Base-by-base conservation (phyloP, 2,888 invertebrate genomes). In the Aphodius granarius region DNA sequence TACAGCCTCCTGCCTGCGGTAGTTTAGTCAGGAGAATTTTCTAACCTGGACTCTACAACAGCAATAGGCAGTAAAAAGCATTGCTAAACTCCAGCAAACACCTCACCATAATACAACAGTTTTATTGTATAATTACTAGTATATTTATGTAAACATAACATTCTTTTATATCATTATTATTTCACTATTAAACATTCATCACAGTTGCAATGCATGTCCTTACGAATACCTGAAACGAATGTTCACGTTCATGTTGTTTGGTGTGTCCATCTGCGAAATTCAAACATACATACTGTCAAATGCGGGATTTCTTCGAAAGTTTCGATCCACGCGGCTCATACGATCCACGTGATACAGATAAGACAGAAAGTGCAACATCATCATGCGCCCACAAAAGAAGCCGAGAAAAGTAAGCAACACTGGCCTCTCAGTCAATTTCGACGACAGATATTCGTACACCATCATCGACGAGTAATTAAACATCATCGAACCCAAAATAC, bases 341-440 rank as follows among this genome's bases (percentile, higher is more conserved):
- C 76, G 74, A 74, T 86, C 86, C 9, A 85, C 81, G 76, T 86
- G 86, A 79, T 86, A 86, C 5, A 86, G 79, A 79, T 83, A 86
- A 0, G 85, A 85, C 64, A 85, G 71, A 16, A 85, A 78, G 75
- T 86, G 84, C 6, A 85, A 79, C 82, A 86, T 84, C 80, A 86
- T 82, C 19, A 86, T 76, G 78, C 86, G 79, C 18, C 86, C 86
- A 70, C 81, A 78, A 1, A 86, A 22, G 71, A 84, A 85, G 5
- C 85, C 84, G 73, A 85, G 68, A 62, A 84, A 75, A 0, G 83
- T 83, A 16, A 82, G 76, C 22, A 85, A 63, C 15, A 80, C 76
- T 3, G 82, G 81, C 9, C 78, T 74, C 3, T 80, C 18, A 3
- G 66, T 19, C 68, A 83, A 80, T 4, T 76, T 77, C 0, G 76